Conservation (phyloP, 2,113 vertebrate species). For the Circaetus gallicus region DNA sequence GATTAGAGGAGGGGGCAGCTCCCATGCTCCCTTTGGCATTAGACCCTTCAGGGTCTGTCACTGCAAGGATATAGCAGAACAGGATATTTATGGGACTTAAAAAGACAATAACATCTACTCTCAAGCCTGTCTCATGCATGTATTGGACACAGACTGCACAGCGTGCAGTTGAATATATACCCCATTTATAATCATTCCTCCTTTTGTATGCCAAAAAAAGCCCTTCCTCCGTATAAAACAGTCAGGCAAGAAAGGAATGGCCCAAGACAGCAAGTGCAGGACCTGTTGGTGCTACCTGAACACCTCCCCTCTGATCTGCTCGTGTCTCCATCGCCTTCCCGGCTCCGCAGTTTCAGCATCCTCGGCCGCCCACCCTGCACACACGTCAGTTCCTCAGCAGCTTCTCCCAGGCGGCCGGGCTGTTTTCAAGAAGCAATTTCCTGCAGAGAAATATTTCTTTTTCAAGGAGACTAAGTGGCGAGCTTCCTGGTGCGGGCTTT, state of each 20-base stretch:
- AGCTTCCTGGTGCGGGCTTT: neutral
- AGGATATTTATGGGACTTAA: neutral
- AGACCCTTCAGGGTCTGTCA: neutral
- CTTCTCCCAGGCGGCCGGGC: neutral
- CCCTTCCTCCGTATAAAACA: neutral
- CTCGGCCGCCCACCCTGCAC: rapidly evolving
- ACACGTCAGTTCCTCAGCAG: neutral
- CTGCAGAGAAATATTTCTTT: constrained; percentile 19
- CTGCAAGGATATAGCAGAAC: neutral
- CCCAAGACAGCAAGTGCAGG: neutral
- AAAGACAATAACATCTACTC: neutral
- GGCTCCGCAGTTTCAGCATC: neutral
- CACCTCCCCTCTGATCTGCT: neutral
- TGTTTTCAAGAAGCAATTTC: constrained; percentile 37
- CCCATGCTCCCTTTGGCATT: neutral
- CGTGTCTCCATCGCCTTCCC: rapidly evolving
- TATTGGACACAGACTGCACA: neutral
- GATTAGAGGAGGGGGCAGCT: neutral
- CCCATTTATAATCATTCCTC: neutral
- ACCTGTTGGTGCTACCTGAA: neutral
- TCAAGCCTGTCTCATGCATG: neutral
- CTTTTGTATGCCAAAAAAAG: neutral
- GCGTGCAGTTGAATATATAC: rapidly evolving
- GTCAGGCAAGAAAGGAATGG: neutral
- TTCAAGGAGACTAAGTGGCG: neutral